Percentiles rank a stretch among this genome's conserved stretches.
Conservation (phyloP, 2,888 invertebrate genomes). For the Ecliptopera silaceata region DNA sequence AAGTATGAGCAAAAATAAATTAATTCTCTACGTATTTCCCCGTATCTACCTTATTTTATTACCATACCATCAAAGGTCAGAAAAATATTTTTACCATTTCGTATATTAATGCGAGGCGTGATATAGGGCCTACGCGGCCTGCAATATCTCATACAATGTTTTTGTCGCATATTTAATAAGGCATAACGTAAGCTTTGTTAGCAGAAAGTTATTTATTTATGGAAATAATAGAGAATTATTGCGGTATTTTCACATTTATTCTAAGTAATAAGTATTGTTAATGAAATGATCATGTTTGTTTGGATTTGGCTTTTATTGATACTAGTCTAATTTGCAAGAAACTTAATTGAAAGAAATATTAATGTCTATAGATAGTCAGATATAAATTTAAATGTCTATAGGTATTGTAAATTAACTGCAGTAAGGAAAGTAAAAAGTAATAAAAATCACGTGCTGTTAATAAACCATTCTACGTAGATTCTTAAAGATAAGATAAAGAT, state of each 20-base stretch:
- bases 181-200: constrained; percentile 68
- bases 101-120: constrained; percentile 37
- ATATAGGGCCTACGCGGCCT: constrained; percentile 50
- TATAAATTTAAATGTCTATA: no score
- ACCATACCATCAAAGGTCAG: constrained; percentile 14
- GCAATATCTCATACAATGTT: constrained; percentile 70
- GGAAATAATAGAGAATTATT: constrained; percentile 30
- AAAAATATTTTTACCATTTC: constrained; percentile 30
- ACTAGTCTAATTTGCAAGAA: no score
- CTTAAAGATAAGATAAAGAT: no score
- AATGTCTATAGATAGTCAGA: no score
- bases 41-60: neutral
- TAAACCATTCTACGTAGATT: no score
- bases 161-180: constrained; percentile 74
- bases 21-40: neutral
- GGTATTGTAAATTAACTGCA: no score
- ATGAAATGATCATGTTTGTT: no score
- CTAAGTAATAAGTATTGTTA: no score
- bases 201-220: constrained; percentile 47
- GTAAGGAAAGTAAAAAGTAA: no score
- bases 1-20: neutral
- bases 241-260: constrained; percentile 22
- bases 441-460: no score
- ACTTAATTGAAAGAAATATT: no score
- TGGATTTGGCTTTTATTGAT: no score